phyloP scores from a whole-genome alignment of 1,140 invertebrate genomes.

The Ips nitidus region DNA sequence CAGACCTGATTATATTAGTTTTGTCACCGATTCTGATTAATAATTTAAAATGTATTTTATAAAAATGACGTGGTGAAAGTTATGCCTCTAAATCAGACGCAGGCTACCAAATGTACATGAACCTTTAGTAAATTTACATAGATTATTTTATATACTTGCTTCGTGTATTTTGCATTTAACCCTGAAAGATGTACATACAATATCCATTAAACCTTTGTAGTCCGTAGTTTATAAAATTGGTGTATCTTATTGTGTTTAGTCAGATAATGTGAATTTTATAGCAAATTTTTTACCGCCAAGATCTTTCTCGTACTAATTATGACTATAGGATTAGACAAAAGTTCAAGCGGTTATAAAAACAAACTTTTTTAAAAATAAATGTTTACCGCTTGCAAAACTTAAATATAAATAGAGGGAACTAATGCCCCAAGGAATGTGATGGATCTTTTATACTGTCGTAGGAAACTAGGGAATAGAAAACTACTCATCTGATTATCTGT shows the following conservation, averaged over 20 bases:
- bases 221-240: conserved; percentile 7
- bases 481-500: not conserved
- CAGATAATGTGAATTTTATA: conserved; percentile 26
- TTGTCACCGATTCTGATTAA: too few species aligned
- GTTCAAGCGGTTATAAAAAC: not conserved
- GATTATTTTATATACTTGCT: conserved; percentile 55
- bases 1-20: too few species aligned
- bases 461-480: conserved; percentile 30
- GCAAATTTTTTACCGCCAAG: conserved; percentile 26
- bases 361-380: not conserved
- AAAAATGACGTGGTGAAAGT: too few species aligned
- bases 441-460: conserved; percentile 48
- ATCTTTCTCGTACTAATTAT: conserved; percentile 27
- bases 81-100: too few species aligned
- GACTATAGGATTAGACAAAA: conserved; percentile 4
- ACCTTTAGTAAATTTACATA: conserved; percentile 29
- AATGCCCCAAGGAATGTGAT: conserved; percentile 48
- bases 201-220: not conserved
- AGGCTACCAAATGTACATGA: too few species aligned
- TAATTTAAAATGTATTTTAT: too few species aligned
- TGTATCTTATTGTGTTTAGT: conserved; percentile 29
- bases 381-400: not conserved
- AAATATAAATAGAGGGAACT: conserved; percentile 37
- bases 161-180: conserved; percentile 44
- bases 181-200: not conserved